Conservation (phyloP, 2,797 vertebrate species). For the Microctenopoma steveboyesi region DNA sequence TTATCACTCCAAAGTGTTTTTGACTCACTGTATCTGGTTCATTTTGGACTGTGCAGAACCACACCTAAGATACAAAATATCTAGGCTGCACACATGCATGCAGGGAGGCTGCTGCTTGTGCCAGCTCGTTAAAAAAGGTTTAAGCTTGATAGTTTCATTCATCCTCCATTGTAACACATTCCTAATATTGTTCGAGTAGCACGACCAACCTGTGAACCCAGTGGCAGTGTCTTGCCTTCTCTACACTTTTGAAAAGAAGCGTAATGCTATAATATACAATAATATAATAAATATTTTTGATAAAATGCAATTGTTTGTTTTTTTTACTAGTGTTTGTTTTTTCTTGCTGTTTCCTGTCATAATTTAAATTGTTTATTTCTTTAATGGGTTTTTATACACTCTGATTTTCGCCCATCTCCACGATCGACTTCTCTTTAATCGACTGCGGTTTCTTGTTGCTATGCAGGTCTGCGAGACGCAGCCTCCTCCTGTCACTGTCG, state of each 20-base stretch:
- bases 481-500: constrained; percentile 38
- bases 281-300: too few relatives aligned
- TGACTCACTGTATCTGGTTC: neutral
- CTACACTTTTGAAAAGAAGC: too few relatives aligned
- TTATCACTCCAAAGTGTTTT: too few relatives aligned
- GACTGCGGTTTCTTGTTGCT: constrained; percentile 84
- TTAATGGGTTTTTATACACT: neutral
- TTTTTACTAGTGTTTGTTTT: too few relatives aligned
- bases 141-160: too few relatives aligned
- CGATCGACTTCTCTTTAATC: constrained; percentile 76
- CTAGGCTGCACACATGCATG: neutral
- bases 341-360: too few relatives aligned
- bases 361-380: neutral
- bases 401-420: neutral
- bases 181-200: too few relatives aligned
- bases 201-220: too few relatives aligned
- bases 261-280: too few relatives aligned
- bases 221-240: too few relatives aligned
- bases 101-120: constrained; percentile 2
- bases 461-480: constrained; percentile 77
- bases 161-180: too few relatives aligned
- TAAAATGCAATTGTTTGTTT: too few relatives aligned
- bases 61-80: neutral
- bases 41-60: constrained; percentile 1
- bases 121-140: constrained; percentile 17